A percentile compares a stretch with the other conserved stretches of the same genome.
Conservation (phyloP, 2,797 vertebrate genomes). For the Hypotaenidia philippensis region DNA sequence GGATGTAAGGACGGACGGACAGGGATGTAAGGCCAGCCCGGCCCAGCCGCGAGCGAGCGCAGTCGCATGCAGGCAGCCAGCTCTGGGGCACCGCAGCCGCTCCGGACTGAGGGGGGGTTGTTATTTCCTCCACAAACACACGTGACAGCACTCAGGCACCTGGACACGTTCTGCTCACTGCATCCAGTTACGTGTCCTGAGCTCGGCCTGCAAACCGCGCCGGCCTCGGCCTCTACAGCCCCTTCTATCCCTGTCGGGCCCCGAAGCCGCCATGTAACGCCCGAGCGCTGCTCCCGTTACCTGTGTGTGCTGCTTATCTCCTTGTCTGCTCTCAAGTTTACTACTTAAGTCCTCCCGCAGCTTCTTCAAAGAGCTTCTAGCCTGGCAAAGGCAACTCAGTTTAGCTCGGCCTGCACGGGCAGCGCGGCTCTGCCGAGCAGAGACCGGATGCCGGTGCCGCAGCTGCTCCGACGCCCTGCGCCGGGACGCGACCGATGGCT, state of each 20-base stretch:
- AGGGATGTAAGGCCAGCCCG: accelerated
- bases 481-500: accelerated
- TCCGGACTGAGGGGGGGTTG: too few species aligned
- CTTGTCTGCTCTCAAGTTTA: slow-evolving; percentile 68
- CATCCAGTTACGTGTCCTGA: neutral
- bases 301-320: slow-evolving; percentile 33
- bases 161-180: neutral
- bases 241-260: neutral
- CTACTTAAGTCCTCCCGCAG: slow-evolving; percentile 79
- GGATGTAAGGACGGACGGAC: neutral
- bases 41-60: accelerated
- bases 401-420: slow-evolving; percentile 11
- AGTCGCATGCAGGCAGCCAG: neutral
- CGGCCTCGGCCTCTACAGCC: neutral
- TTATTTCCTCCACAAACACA: too few species aligned
- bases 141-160: neutral
- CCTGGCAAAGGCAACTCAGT: slow-evolving; percentile 62
- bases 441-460: neutral
- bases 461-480: neutral
- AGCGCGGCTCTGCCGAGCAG: neutral
- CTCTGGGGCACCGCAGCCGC: neutral
- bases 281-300: slow-evolving; percentile 26
- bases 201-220: too few species aligned
- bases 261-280: neutral
- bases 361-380: slow-evolving; percentile 77